phyloP scores from a whole-genome alignment of 2,113 vertebrate species.

The Zootoca vivipara region DNA sequence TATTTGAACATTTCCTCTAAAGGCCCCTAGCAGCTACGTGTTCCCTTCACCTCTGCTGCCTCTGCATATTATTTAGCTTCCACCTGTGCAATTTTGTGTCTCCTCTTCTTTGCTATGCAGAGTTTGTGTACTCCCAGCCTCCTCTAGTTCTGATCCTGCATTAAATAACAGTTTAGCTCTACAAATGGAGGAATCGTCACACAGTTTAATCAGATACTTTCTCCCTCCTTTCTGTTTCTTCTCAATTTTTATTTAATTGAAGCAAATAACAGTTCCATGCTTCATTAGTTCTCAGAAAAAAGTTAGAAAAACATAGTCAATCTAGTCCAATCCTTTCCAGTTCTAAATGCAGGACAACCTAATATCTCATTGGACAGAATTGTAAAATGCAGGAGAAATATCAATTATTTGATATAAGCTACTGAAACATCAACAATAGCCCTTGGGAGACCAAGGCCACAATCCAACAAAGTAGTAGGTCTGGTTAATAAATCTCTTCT shows the following conservation, averaged over 20 bases:
- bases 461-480: background rate
- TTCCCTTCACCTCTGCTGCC: background rate
- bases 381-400: background rate
- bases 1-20: background rate
- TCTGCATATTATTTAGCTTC: background rate
- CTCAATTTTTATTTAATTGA: background rate
- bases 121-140: too few species aligned
- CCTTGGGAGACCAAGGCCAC: background rate
- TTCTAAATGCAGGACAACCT: background rate
- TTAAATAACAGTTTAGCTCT: background rate
- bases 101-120: background rate
- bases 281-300: background rate
- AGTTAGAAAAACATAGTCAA: background rate
- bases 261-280: background rate
- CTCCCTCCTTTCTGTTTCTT: background rate
- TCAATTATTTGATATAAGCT: background rate
- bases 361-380: background rate
- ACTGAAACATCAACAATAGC: background rate
- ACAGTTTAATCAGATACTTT: background rate
- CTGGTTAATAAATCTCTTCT: too few species aligned
- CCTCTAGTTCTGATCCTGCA: background rate
- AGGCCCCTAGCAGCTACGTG: background rate
- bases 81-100: background rate
- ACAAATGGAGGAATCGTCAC: background rate
- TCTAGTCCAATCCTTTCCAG: background rate